Evolutionary conservation across 1,140 invertebrate genomes (phyloP), one percentile per base, ranked within the genome.

Genomic region (Chironomus tepperi): DNA sequence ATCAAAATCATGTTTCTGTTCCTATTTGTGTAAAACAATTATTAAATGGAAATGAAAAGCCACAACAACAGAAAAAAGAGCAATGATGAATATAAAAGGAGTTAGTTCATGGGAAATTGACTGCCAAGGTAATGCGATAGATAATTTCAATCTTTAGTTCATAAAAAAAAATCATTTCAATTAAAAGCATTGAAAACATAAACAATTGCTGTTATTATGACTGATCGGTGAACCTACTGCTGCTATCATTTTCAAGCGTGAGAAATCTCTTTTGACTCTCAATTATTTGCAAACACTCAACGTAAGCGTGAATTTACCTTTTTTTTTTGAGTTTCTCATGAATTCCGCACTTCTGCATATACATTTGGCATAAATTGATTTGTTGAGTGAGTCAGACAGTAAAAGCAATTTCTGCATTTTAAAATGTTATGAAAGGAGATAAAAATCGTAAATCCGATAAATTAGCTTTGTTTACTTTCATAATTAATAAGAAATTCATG

Each of bases 161-260:
- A 34, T 34, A 34, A 34, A 34, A 34, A 34, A 34, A 34, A 34
- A 34, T 34, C 47, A 57, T 57, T 15, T n/a, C 47, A 57, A 57
- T 57, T 57, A 57, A 57, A 57, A 57, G 47, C 47, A 57, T 57
- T 57, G 47, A 57, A 57, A 57, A 15, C 47, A 57, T 57, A 57
- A 15, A 57, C 47, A 57, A 57, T 57, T 57, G 47, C n/a, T n/a
- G 47, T 57, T 57, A 57, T 57, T 57, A 15, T 57, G 47, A 12
- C 47, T 57, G n/a, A n/a, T 57, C 12, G 10, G 47, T 57, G 10
- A 57, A n/a, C 47, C n/a, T 57, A 57, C 47, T 57, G 47, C 47
- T n/a, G n/a, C 47, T 57, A 57, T 57, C 47, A 57, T 15, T 57
- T 57, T 57, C 47, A 57, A 34, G 47, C 47, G 47, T 57, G 47